Evolutionary conservation across 2,888 invertebrate species (phyloP).

Genomic region (Masnerella sp.): DNA sequence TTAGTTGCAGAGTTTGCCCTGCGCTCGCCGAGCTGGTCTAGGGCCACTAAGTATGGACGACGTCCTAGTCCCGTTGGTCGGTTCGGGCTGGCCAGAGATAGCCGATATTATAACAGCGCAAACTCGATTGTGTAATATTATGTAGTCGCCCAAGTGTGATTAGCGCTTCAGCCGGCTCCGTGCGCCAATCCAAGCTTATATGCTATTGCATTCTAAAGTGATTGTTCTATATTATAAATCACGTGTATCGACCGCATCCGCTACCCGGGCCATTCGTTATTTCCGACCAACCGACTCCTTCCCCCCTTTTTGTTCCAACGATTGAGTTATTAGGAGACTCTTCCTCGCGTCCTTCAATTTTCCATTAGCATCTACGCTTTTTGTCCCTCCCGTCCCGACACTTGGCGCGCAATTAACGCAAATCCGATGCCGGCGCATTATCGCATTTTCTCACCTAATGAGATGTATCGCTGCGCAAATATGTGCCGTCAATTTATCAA

Average conservation of each 20-base stretch:
- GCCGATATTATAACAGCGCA: slow-evolving; percentile 74
- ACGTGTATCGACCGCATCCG: slow-evolving; percentile 23
- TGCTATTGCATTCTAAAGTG: slow-evolving; percentile 58
- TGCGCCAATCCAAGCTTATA: slow-evolving; percentile 65
- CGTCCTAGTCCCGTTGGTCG: slow-evolving; percentile 66
- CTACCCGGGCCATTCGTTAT: slow-evolving; percentile 26
- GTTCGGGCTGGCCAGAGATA: slow-evolving; percentile 72
- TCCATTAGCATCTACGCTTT: too few species aligned
- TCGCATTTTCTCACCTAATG: slow-evolving; percentile 37
- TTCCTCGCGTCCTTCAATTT: too few species aligned
- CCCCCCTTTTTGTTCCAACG: too few species aligned
- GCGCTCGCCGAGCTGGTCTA: slow-evolving; percentile 72
- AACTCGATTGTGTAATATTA: slow-evolving; percentile 75
- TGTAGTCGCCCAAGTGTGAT: slow-evolving; percentile 71
- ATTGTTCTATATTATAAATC: slow-evolving; percentile 51
- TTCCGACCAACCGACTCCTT: neutral
- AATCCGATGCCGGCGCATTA: slow-evolving; percentile 24
- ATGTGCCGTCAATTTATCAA: slow-evolving; percentile 25
- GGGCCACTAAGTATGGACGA: slow-evolving; percentile 76
- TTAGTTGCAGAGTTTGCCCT: slow-evolving; percentile 78
- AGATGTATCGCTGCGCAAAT: slow-evolving; percentile 32
- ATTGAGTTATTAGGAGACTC: too few species aligned
- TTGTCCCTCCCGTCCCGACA: too few species aligned
- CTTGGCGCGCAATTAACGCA: slow-evolving; percentile 28
- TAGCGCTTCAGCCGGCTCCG: slow-evolving; percentile 66